A percentile compares a stretch with the other conserved stretches of the same genome.
phyloP scores from a whole-genome alignment of 2,113 vertebrate species.

The Callorhinus ursinus region DNA sequence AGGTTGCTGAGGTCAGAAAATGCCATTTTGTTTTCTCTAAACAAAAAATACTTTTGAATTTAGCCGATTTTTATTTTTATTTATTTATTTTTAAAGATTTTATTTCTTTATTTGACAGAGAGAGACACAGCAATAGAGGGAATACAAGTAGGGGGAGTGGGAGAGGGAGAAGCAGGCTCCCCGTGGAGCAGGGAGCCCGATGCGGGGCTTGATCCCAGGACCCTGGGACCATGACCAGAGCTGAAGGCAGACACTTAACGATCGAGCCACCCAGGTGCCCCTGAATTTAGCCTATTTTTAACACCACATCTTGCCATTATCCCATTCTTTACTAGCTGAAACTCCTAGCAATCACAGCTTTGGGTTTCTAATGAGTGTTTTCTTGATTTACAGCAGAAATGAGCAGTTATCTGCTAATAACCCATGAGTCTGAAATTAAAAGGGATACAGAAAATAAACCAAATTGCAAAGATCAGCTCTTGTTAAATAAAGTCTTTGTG shows the following conservation, averaged over 20 bases:
- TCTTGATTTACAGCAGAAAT: slow-evolving; percentile 65
- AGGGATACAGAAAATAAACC: slow-evolving; percentile 62
- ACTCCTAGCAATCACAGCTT: background rate
- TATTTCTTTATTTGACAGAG: no score
- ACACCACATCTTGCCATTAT: background rate
- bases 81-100: no score
- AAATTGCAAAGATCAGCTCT: slow-evolving; percentile 64
- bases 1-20: background rate
- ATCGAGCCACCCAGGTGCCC: no score
- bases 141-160: no score
- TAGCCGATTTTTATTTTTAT: no score
- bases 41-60: background rate
- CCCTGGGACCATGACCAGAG: no score
- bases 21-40: background rate
- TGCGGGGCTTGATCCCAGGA: no score
- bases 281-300: background rate
- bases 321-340: background rate
- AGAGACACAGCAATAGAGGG: no score
- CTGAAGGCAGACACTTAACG: no score
- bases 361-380: slow-evolving; percentile 38
- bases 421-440: slow-evolving; percentile 58
- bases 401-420: slow-evolving; percentile 68
- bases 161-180: no score
- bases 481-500: slow-evolving; percentile 61
- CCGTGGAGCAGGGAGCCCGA: no score